These are phyloP conservation scores for Ciona savignyi DNA, from an alignment of 23 tunicate genomes.

Conservation along the genomic window DNA sequence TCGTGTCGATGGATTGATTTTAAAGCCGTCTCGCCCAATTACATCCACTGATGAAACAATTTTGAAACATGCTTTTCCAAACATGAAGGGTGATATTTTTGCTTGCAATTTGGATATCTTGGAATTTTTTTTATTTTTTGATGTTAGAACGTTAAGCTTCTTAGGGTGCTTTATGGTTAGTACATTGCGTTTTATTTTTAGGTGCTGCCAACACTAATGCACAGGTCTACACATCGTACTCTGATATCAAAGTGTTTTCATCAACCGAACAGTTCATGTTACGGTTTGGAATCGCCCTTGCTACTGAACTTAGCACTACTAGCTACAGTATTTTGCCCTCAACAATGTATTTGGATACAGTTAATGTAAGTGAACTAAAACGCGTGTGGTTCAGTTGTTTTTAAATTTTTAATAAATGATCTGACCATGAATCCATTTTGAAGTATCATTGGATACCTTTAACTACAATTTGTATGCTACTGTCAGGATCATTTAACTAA, in stretches of 20 bases:
- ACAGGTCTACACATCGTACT: conserved; percentile 57
- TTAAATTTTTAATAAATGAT: too few relatives aligned
- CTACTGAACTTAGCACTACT: conserved; percentile 33
- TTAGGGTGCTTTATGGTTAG: too few relatives aligned
- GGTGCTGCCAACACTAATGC: conserved; percentile 67
- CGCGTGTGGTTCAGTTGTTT: too few relatives aligned
- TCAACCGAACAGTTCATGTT: background rate
- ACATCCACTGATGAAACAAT: conserved; percentile 60
- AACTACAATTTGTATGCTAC: too few relatives aligned
- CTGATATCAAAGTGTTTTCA: conserved; percentile 27
- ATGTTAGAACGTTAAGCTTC: too few relatives aligned
- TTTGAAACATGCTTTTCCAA: conserved; percentile 61
- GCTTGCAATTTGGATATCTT: too few relatives aligned
- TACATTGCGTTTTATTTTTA: background rate
- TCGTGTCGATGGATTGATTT: conserved; percentile 64
- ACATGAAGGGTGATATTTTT: background rate
- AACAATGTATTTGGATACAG: conserved; percentile 38
- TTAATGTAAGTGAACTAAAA: conserved; percentile 26
- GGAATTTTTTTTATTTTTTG: background rate
- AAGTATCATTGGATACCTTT: too few relatives aligned
- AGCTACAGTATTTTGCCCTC: conserved; percentile 15
- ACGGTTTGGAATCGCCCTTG: conserved; percentile 56
- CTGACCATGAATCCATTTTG: too few relatives aligned
- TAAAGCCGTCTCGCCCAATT: conserved; percentile 77
- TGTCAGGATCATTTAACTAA: too few relatives aligned